Evolutionary conservation across 2,888 invertebrate species (phyloP), one percentile per base, ranked within the genome.

Genomic region (Xestia ashworthii): DNA sequence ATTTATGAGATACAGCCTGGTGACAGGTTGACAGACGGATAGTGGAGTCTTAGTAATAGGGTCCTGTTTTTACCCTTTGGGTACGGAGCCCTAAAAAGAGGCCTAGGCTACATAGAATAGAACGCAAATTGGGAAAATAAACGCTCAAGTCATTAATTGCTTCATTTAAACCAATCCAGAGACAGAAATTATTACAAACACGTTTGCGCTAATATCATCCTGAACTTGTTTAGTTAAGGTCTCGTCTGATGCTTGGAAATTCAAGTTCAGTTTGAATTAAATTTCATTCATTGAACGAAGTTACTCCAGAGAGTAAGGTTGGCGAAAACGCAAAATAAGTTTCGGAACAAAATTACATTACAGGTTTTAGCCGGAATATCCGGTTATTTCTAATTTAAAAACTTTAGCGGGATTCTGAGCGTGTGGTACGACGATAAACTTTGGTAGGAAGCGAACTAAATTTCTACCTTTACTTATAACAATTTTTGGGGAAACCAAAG

Each of bases 251-350:
- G 72, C 78, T 77, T 74, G 48, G 38, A 69, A 83, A 85, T 79
- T 87, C 62, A 75, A 82, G 77, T 80, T 79, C 70, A 76, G 69
- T 62, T 70, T 64, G 66, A 78, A 82, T 88, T 83, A 78, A 87
- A 80, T 83, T 80, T 80, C 74, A 80, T 87, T 80, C 68, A 81
- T 69, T 84, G 70, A 80, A 80, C 70, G 44, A 81, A 78, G 69
- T 82, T 73, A 65, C 73, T 50, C 64, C 11, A 48, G 11, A 38
- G 71, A 71, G 78, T 53, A 82, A 78, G 82, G 82, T 72, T 81
- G 74, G 71, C 65, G 11, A 68, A 32, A 65, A 14, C 22, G n/a
- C 60, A 70, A 84, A 84, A 81, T 50, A 66, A 9, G 44, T 70
- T 82, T 70, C 16, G 32, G 50, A 48, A 60, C 14, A 19, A 32